Conservation (phyloP, 37 sponge, comb jelly and placozoan genomes). For the Chondrilla cf. caribensis region DNA sequence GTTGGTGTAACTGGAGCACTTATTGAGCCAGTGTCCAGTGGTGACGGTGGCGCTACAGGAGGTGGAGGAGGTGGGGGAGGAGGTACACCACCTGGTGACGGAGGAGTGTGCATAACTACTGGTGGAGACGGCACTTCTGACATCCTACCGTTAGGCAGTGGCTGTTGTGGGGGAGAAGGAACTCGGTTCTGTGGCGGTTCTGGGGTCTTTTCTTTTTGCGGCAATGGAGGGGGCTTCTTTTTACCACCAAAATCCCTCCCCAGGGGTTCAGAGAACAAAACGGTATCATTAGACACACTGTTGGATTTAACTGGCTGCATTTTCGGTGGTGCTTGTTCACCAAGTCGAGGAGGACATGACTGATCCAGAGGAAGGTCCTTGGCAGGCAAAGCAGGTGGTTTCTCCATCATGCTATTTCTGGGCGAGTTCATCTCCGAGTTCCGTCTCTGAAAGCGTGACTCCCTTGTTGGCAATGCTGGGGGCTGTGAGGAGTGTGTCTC, state of each 20-base stretch:
- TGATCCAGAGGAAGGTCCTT: no score
- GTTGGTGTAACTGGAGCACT: not conserved
- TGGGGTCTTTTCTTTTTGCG: not conserved
- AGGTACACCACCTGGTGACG: not conserved
- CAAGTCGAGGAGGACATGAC: no score
- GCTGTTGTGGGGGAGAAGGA: not conserved
- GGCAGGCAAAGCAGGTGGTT: no score
- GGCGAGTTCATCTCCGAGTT: no score
- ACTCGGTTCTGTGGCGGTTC: not conserved
- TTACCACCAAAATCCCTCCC: not conserved
- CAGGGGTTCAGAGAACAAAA: not conserved
- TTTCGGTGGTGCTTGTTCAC: no score
- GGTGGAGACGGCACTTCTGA: not conserved
- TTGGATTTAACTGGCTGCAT: no score
- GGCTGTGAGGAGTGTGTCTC: no score
- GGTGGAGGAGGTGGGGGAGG: conserved; percentile 3
- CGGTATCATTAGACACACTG: no score
- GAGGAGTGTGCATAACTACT: not conserved
- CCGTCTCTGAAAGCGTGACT: no score
- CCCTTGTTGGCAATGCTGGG: no score
- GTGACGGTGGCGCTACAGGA: not conserved
- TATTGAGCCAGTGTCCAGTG: not conserved
- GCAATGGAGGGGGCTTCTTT: not conserved
- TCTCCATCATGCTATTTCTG: no score
- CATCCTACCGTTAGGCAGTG: no score